Base-by-base conservation (phyloP, 2,797 vertebrate genomes). In the Ambastaia sidthimunki region DNA sequence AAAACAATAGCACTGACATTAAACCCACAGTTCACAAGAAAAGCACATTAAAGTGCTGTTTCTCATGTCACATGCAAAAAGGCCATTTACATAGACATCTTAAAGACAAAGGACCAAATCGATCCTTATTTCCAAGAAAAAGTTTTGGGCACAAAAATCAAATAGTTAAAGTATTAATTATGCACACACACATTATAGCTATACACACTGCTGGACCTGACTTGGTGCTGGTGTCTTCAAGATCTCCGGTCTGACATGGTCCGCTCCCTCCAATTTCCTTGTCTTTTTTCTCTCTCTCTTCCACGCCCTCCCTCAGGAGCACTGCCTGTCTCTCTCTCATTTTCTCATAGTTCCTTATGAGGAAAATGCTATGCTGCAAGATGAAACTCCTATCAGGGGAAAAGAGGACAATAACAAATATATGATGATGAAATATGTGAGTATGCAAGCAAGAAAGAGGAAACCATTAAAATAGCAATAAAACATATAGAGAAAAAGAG, bases 301-400 rank as follows among this genome's bases (percentile, higher is more conserved):
- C 79, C 31, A 86, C 87, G 52, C 82, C 70, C 73, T 77, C 76
- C 60, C 57, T 82, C 75, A 83, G 71, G 23, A 87, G 84, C 76
- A 77, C 70, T 12, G 78, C 90, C 87, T 74, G 91, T 79, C 85
- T 90, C 84, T 78, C 89, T 80, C 94, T 92, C 85, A 98, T 96
- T 54, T 96, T 95, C 77, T 98, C 96, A 95, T 96, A 98, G 91
- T 98, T 99, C 85, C 98, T 94, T 44, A 99, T 93, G 81, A 99
- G 90, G 90, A 99, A 99, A 48, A 99, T 95, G 6, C 93, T 94
- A 86, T 96, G 98, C 28, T 96, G 96, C 48, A 98, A 92, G 87
- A 99, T 96, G 84, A 99, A 98, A 86, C 95, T 97, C 92, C 98
- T 99, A 79, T 16, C 63, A 76, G 0, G 60, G 84, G 85, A 65